phyloP scores from a whole-genome alignment of 2,888 invertebrate species.

The Rambutsinella grinnellia region DNA sequence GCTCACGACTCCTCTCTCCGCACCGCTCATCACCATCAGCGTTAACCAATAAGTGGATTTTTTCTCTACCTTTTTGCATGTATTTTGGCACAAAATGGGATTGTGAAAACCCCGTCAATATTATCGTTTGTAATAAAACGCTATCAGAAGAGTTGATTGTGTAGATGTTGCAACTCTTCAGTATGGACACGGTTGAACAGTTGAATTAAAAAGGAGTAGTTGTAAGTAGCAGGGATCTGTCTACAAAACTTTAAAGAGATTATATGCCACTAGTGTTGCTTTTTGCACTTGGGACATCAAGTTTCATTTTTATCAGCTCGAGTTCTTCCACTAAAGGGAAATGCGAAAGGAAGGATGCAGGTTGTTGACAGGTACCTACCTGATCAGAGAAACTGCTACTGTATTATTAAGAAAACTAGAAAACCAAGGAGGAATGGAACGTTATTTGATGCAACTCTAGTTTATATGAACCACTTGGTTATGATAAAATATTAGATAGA shows the following conservation, averaged over 20 bases:
- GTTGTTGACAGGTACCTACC: neutral
- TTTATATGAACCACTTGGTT: neutral
- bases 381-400: too few relatives aligned
- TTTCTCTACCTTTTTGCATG: too few relatives aligned
- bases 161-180: neutral
- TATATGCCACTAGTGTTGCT: neutral
- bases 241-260: too few relatives aligned
- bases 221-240: conserved; percentile 21
- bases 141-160: neutral
- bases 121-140: neutral
- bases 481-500: neutral
- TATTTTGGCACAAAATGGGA: neutral
- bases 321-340: neutral
- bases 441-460: conserved; percentile 3
- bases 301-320: neutral
- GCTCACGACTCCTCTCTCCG: conserved; percentile 40
- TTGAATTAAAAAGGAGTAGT: conserved; percentile 33
- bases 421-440: conserved; percentile 17
- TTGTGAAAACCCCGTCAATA: neutral
- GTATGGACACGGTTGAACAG: conserved; percentile 49
- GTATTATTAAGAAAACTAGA: neutral
- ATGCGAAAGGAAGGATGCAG: neutral
- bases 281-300: neutral
- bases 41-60: neutral
- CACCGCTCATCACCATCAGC: conserved; percentile 31